Evolutionary conservation across 2,888 invertebrate species (phyloP), one percentile per base, ranked within the genome.

Genomic region (Amiota mariae): DNA sequence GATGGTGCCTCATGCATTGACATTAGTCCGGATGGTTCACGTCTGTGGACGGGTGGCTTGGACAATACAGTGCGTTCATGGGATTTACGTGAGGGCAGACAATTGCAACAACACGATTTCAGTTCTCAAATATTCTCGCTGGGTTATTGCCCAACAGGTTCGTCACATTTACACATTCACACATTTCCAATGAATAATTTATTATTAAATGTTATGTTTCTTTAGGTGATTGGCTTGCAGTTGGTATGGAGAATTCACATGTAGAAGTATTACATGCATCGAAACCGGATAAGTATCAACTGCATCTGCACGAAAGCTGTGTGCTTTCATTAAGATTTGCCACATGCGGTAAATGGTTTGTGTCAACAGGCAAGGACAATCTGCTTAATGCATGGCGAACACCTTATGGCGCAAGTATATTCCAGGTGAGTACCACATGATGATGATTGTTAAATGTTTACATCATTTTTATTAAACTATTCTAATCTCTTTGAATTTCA

Each of bases 1-100:
- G 99, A 99, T 90, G 98, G 99, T 79, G 98, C 98, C 72, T 97
- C 97, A 75, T 98, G 98, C 90, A 98, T 98, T 87, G 98, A 99
- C 91, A 97, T 99, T 75, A 97, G 97, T 74, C 94, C 95, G 24
- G 98, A 98, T 90, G 98, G 98, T 73, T 94, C 94, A 48, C 95
- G 96, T 81, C 91, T 95, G 79, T 95, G 95, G 95, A 98, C 98
- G 13, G 98, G 98, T 75, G 98, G 98, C 1, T 92, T 99, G 73
- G 98, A 99, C 91, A 98, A 97, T 90, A 98, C 98, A 1, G 98
- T 99, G 71, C 92, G 98, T 75, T 97, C 97, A 56, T 99, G 98
- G 98, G 98, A 98, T 91, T 91, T 98, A 73, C 91, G 97, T 80
- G 97, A 98, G 90, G 97, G 97, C 56, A 92, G 97, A 64, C 97